phyloP scores from a whole-genome alignment of 2,797 vertebrate species.

The Enteromius radiatus region DNA sequence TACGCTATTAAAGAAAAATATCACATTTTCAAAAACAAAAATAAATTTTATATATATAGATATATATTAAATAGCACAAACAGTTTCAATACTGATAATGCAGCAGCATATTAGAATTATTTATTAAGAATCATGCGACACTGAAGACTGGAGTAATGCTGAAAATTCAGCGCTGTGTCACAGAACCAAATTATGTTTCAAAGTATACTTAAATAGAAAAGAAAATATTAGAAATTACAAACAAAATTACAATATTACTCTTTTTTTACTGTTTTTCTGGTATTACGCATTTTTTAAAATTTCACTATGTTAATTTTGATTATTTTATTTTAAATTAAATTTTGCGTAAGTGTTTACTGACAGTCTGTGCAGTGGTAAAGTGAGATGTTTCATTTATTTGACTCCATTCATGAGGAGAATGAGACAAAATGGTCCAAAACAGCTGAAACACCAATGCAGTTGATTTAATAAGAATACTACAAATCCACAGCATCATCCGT shows the following conservation, averaged over 20 bases:
- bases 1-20: too few relatives aligned
- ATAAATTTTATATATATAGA: too few relatives aligned
- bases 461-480: neutral
- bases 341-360: too few relatives aligned
- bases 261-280: neutral
- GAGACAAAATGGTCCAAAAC: neutral
- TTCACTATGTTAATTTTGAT: neutral
- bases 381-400: neutral
- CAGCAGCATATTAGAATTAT: neutral
- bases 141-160: neutral
- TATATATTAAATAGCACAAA: neutral
- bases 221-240: neutral
- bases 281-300: neutral
- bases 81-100: neutral
- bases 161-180: neutral
- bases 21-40: too few relatives aligned
- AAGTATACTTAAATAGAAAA: neutral
- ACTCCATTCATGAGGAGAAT: neutral
- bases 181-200: neutral
- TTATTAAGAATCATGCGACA: neutral
- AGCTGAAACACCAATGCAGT: neutral
- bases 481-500: conserved; percentile 2
- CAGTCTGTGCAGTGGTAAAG: neutral
- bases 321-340: neutral
- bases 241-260: neutral